Evolutionary conservation across 2,797 vertebrate species (phyloP).

Genomic region (Sebastes wilsoni): DNA sequence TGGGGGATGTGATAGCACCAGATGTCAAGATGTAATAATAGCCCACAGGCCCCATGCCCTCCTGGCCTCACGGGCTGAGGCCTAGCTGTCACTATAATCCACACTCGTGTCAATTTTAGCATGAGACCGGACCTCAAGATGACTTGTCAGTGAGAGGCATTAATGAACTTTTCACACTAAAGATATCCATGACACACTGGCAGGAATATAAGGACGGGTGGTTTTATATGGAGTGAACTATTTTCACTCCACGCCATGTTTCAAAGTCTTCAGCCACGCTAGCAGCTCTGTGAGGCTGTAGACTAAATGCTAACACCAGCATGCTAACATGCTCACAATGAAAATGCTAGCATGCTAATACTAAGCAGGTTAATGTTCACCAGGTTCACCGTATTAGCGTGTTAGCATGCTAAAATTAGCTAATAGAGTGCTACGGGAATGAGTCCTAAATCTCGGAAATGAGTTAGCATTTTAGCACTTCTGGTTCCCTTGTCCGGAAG

Average conservation of each 20-base stretch:
- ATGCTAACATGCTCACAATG: background rate
- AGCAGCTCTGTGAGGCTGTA: background rate
- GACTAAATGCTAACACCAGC: background rate
- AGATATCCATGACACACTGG: conserved; percentile 9
- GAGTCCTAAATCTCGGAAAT: too few species aligned
- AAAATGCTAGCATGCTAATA: background rate
- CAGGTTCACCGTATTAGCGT: background rate
- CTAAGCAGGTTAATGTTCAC: background rate
- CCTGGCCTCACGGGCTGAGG: conserved; percentile 65
- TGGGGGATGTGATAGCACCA: conserved; percentile 49
- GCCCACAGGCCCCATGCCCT: conserved; percentile 49
- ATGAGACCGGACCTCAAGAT: conserved; percentile 44
- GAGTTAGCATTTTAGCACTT: too few species aligned
- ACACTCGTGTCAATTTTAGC: conserved; percentile 65
- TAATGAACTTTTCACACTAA: conserved; percentile 25
- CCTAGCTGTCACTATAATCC: conserved; percentile 60
- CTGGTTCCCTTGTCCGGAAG: too few species aligned
- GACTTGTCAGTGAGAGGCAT: conserved; percentile 17
- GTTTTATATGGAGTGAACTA: background rate
- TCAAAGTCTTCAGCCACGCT: background rate
- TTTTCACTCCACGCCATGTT: background rate
- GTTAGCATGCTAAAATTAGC: background rate
- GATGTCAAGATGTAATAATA: conserved; percentile 77
- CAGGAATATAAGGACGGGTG: background rate
- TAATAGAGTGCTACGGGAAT: background rate